Conservation (phyloP, 64 coral and sea anemone species). For the Stichodactyla helianthus region DNA sequence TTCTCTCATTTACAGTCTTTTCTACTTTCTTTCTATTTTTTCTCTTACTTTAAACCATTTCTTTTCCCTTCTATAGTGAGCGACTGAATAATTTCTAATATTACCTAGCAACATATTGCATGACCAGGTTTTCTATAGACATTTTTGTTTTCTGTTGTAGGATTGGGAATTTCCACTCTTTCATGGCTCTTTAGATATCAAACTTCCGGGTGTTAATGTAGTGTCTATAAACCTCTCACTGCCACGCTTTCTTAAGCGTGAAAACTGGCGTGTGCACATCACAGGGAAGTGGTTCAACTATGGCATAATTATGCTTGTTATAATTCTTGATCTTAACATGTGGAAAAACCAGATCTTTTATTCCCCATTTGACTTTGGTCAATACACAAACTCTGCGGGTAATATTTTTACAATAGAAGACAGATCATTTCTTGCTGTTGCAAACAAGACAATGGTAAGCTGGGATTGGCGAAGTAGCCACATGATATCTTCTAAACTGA, state of each 20-base stretch:
- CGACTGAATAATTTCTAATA: too few relatives aligned
- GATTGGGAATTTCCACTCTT: constrained; percentile 98
- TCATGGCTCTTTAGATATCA: constrained; percentile 79
- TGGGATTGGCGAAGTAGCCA: constrained; percentile 66
- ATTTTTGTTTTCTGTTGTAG: constrained; percentile 28
- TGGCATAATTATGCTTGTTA: constrained; percentile 93
- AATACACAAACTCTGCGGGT: constrained; percentile 60
- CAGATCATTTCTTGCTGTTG: constrained; percentile 45
- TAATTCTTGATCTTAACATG: constrained; percentile 98
- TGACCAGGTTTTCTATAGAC: too few relatives aligned
- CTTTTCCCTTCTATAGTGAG: too few relatives aligned
- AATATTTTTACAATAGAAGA: constrained; percentile 71
- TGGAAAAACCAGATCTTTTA: constrained; percentile 99
- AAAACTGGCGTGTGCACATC: constrained; percentile 88
- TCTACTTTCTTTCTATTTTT: too few relatives aligned
- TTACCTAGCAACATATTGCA: too few relatives aligned
- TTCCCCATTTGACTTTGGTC: constrained; percentile 77
- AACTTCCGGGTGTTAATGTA: constrained; percentile 85
- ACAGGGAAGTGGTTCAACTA: constrained; percentile 99
- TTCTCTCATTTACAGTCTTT: too few relatives aligned
- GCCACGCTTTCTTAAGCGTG: constrained; percentile 77
- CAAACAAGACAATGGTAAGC: constrained; percentile 76
- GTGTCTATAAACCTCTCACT: constrained; percentile 67
- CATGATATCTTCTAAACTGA: constrained; percentile 47
- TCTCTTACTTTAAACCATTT: too few relatives aligned